Percentiles rank a stretch among this genome's conserved stretches.
Evolutionary conservation across 2,888 invertebrate genomes (phyloP).

Genomic region (Hesperia comma): DNA sequence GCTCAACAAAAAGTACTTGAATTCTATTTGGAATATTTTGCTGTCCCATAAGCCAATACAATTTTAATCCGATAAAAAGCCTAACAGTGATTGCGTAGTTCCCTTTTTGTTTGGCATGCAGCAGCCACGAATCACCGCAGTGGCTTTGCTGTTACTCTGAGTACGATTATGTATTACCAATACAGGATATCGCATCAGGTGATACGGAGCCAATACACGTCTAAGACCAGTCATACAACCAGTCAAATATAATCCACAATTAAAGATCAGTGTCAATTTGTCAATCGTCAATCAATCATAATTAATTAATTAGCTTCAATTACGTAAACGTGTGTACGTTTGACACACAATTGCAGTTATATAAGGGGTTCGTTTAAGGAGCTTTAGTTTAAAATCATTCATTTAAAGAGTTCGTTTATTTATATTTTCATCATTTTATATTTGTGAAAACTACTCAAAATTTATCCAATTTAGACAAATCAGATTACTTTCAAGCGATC

Average conservation of each 20-base stretch:
- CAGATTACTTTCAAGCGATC: no score
- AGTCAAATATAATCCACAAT: neutral
- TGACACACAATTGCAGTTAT: no score
- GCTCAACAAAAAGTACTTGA: neutral
- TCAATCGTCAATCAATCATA: neutral
- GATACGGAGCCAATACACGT: neutral
- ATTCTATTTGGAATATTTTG: constrained; percentile 17
- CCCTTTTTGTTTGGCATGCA: constrained; percentile 8
- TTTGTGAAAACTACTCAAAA: no score
- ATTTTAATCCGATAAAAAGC: constrained; percentile 12
- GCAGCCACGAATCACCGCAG: constrained; percentile 1
- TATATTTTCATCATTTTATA: no score
- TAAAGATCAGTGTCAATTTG: neutral
- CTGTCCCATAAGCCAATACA: neutral
- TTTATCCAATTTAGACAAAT: no score
- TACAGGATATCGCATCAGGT: constrained; percentile 12
- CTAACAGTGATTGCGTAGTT: constrained; percentile 19
- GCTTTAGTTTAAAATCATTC: no score
- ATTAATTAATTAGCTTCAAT: no score
- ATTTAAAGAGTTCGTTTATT: no score
- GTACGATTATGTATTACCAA: constrained; percentile 6
- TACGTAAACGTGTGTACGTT: no score
- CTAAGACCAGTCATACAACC: neutral
- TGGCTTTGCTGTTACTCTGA: neutral
- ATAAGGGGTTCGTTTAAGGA: no score